Evolutionary conservation across 1,140 invertebrate genomes (phyloP).

Genomic region (Aphaenogaster rudis): DNA sequence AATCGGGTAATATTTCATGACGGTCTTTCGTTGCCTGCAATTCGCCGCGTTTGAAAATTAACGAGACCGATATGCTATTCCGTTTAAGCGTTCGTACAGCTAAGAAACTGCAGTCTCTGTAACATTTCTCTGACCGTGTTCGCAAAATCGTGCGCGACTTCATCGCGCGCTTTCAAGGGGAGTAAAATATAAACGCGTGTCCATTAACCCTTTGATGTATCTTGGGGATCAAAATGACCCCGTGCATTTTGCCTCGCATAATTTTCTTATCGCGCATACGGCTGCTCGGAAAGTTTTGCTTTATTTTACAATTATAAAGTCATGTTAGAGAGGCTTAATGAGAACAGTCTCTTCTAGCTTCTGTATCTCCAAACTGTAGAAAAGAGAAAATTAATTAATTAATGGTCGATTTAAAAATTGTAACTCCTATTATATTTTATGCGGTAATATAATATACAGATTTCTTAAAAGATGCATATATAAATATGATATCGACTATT

Average conservation of each 20-base stretch:
- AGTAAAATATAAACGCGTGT: conserved; percentile 34
- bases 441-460: neutral
- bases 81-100: conserved; percentile 32
- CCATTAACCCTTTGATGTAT: conserved; percentile 22
- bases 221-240: neutral
- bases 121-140: conserved; percentile 44
- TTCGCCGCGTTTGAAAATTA: conserved; percentile 49
- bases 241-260: neutral
- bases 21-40: conserved; percentile 28
- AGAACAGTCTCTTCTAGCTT: neutral
- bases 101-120: conserved; percentile 36
- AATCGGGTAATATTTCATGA: conserved; percentile 79
- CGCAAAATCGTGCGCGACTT: conserved; percentile 2
- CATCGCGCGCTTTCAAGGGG: neutral
- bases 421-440: neutral
- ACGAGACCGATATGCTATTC: conserved; percentile 47
- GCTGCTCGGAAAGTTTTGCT: neutral
- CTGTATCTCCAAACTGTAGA: neutral
- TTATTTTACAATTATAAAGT: conserved; percentile 1
- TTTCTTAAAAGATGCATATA: neutral
- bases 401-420: neutral
- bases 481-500: neutral
- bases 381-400: conserved; percentile 6
- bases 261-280: neutral
- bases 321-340: neutral